Evolutionary conservation across 1,140 invertebrate species (phyloP).

Genomic region (Heliconius nattereri): DNA sequence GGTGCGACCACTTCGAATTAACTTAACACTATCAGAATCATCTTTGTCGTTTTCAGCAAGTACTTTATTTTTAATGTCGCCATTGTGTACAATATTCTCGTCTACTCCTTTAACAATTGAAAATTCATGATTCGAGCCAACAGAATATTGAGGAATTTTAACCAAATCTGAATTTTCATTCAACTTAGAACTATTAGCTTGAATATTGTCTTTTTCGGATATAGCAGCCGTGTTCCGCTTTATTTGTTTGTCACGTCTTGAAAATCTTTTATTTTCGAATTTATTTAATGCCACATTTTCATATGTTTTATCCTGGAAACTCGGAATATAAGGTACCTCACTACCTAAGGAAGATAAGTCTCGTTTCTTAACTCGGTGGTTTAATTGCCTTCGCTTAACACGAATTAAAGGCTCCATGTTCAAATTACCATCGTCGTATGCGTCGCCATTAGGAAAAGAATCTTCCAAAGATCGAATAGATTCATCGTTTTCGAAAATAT

Average conservation of each 20-base stretch:
- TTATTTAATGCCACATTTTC: conserved; percentile 67
- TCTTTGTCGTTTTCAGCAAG: conserved; percentile 7
- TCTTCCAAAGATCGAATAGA: conserved; percentile 66
- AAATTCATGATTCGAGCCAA: conserved; percentile 60
- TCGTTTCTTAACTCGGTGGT: conserved; percentile 51
- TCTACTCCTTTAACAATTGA: conserved; percentile 65
- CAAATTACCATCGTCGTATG: conserved; percentile 48
- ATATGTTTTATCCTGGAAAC: conserved; percentile 58
- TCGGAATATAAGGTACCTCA: conserved; percentile 60
- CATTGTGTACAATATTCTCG: conserved; percentile 66
- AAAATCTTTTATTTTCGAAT: conserved; percentile 55
- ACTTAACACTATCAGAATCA: conserved; percentile 30
- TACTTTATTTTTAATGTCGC: conserved; percentile 51
- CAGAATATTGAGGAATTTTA: conserved; percentile 32
- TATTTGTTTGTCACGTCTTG: background rate
- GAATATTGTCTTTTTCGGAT: background rate
- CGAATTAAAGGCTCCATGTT: conserved; percentile 63
- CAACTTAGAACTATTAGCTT: background rate
- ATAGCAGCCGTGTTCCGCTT: background rate
- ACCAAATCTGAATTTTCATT: conserved; percentile 38
- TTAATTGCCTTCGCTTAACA: conserved; percentile 66
- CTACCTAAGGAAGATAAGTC: conserved; percentile 47
- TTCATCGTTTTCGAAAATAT: conserved; percentile 43
- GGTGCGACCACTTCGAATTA: conserved; percentile 32
- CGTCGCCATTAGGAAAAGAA: conserved; percentile 61